Percentiles rank a stretch among this genome's conserved stretches.
phyloP scores from a whole-genome alignment of 2,888 invertebrate species.

The Amblyjoppa fuscipennis region DNA sequence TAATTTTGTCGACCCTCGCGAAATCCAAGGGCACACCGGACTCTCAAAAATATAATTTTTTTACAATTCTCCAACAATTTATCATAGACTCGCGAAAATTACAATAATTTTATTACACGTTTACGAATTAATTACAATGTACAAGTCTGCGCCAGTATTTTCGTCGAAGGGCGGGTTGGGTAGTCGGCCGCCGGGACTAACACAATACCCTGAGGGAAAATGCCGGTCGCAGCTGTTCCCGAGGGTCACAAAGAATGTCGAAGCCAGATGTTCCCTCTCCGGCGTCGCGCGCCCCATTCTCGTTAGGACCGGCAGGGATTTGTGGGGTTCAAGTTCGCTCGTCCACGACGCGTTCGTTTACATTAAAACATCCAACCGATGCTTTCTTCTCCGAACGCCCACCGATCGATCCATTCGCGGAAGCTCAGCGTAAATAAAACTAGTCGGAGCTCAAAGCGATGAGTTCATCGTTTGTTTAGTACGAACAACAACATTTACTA shows the following conservation, averaged over 20 bases:
- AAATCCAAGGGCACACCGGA: no score
- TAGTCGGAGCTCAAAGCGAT: background rate
- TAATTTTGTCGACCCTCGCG: no score
- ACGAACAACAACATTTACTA: background rate
- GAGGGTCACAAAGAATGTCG: constrained; percentile 32
- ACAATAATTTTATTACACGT: background rate
- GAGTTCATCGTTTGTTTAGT: constrained; percentile 32
- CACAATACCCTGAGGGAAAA: constrained; percentile 36
- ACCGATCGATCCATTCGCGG: background rate
- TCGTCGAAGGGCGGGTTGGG: constrained; percentile 20
- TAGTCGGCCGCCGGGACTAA: constrained; percentile 11
- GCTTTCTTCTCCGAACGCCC: background rate
- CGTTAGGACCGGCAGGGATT: constrained; percentile 15
- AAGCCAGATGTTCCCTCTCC: constrained; percentile 48
- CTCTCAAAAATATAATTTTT: background rate
- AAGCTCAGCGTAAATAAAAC: background rate
- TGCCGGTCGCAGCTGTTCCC: constrained; percentile 34
- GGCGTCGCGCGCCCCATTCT: background rate
- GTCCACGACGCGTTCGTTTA: background rate
- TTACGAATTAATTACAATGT: background rate
- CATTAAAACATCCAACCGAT: background rate
- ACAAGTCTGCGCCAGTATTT: background rate
- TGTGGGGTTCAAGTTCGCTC: background rate
- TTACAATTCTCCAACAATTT: no score
- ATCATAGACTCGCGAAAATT: background rate